Base-by-base conservation (phyloP, 2,888 invertebrate genomes). In the Coelopa pilipes region DNA sequence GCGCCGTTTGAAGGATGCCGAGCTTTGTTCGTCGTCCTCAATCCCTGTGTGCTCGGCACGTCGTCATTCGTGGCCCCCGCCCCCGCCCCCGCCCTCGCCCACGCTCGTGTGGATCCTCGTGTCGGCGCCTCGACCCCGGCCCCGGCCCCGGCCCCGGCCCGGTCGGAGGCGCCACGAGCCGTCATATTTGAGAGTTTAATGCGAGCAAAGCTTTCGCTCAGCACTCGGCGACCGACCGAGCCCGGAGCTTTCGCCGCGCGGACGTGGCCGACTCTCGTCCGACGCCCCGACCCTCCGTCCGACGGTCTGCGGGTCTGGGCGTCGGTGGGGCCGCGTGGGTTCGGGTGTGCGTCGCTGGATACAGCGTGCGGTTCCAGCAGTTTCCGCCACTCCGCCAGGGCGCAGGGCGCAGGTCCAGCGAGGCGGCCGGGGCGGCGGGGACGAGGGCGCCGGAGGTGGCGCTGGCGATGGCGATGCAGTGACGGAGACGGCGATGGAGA, bases 341-440 rank as follows among this genome's bases (percentile, higher is more conserved):
- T 19, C 50, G 46, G 13, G 63, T 49, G 62, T 65, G 57, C 66
- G 57, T 65, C 10, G 50, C 34, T 71, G 53, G 59, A 47, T 69
- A 50, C 46, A 53, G 12, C 17, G 21, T 70, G 70, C 21, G 66
- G 21, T 50, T 21, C 21, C 45, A 69, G 45, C 60, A 21, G 59
- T 21, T 13, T 15, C 59, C 71, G 65, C 65, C 71, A 71, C 71
- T 65, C 65, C 71, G 65, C 65, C 71, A 71, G n/a, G n/a, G 45
- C 55, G 45, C 55, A 71, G 11, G 53, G 71, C 71, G 71, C 71
- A 71, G 71, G 71, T 63, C 65, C 71, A 55, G 21, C 15, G 50
- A 34, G 60, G 50, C n/a, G 63, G 21, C 19, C 5, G 50, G n/a
- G 34, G 11, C 17, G 45, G 69, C 9, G 15, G 9, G 17, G 55